Conservation (phyloP, 2,113 vertebrate species). For the Oceanodroma tethys region DNA sequence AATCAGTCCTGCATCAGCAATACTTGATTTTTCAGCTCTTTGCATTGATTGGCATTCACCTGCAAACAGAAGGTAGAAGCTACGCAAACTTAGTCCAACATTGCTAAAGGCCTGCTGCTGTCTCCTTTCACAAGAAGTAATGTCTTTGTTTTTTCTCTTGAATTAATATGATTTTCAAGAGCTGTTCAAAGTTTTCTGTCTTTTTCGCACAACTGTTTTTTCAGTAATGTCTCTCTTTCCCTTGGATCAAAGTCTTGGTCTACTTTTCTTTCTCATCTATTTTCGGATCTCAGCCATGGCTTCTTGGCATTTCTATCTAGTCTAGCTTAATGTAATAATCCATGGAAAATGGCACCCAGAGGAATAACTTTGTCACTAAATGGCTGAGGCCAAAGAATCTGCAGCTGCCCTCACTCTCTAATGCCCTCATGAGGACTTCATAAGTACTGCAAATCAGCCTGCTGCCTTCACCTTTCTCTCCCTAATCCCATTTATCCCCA, state of each 20-base stretch:
- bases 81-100: rapidly evolving
- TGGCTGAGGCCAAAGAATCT: neutral
- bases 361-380: neutral
- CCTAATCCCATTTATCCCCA: neutral
- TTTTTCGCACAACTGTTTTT: neutral
- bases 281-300: neutral
- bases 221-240: neutral
- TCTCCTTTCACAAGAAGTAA: neutral
- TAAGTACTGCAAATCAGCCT: neutral
- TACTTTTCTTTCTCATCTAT: neutral
- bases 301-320: neutral
- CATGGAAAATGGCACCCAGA: neutral
- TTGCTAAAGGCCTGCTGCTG: neutral
- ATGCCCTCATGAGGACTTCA: neutral
- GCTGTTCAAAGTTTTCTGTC: neutral
- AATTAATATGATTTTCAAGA: neutral
- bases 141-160: neutral
- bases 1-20: neutral
- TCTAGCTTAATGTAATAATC: neutral
- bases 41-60: neutral
- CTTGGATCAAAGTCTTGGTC: neutral
- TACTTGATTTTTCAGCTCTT: neutral
- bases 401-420: neutral
- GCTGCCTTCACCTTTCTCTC: neutral
- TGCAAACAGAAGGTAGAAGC: neutral